Base-by-base conservation (phyloP, 2,113 vertebrate genomes). In the Limnothrissa miodon region DNA sequence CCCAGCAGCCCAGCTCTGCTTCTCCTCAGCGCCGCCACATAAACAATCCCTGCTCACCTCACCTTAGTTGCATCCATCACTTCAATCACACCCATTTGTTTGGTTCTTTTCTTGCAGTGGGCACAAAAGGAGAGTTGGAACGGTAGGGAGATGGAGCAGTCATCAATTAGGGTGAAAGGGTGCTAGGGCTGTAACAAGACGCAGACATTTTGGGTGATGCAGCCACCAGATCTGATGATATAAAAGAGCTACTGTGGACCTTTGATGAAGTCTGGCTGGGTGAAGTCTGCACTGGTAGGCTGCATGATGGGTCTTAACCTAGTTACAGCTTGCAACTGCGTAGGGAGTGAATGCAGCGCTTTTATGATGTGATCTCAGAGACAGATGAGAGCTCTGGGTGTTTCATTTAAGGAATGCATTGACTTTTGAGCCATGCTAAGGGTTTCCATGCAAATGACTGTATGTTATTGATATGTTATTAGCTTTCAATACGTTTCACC, bases 1-100 rank as follows among this genome's bases (percentile, higher is more conserved):
- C 51, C 33, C 3, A 17, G 11, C 62, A 42, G 62, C 33, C 56
- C 11, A 29, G 13, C 66, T 74, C 66, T 74, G 66, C 66, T 74
- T 74, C 66, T 74, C 29, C 33, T 74, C 66, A 48, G 46, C 46
- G 19, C 25, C 10, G 13, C 15, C 66, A 2, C 92, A 93, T 90
- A 93, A 93, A 93, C 91, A 93, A 90, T 89, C 42, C 42, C 6
- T 91, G 85, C 80, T 79, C 83, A 39, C 29, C 66, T 86, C 79
- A 83, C 86, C 90, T 89, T 90, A 88, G 6, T 23, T 83, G 88
- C 83, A 25, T 70, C 91, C 90, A 93, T 93, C 91, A 92, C 89
- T 94, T 93, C 92, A 93, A 93, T 93, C 92, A 92, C 90, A 92
- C 89, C 89, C 92, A 90, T 93, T 93, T 94, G 92, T 91, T 85